Evolutionary conservation across 2,113 vertebrate species (phyloP).

Genomic region (Gobio gobio): DNA sequence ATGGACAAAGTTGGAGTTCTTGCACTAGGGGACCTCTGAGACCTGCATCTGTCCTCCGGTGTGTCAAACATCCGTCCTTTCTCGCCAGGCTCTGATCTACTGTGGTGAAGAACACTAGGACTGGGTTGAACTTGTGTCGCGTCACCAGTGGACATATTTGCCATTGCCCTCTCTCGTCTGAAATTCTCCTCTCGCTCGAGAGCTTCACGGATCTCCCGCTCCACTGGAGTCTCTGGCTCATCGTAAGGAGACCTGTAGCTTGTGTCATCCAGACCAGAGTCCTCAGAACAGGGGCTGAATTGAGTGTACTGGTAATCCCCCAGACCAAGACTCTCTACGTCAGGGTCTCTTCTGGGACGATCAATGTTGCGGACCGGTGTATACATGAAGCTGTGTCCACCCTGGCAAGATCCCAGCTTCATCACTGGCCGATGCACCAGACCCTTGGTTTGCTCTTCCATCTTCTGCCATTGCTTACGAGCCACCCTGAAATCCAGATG

Average conservation of each 20-base stretch:
- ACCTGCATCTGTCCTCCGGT: slow-evolving; percentile 60
- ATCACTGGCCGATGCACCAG: slow-evolving; percentile 62
- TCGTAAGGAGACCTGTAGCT: slow-evolving; percentile 76
- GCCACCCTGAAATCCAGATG: slow-evolving; percentile 79
- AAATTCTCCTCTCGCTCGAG: slow-evolving; percentile 77
- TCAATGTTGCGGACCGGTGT: slow-evolving; percentile 76
- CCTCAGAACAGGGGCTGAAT: slow-evolving; percentile 79
- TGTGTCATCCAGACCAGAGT: slow-evolving; percentile 77
- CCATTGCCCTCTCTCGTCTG: slow-evolving; percentile 69
- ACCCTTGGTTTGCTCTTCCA: slow-evolving; percentile 77
- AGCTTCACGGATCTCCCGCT: slow-evolving; percentile 77
- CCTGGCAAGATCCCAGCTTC: slow-evolving; percentile 64
- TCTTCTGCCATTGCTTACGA: slow-evolving; percentile 78
- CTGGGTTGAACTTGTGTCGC: slow-evolving; percentile 61
- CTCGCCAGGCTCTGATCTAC: slow-evolving; percentile 53
- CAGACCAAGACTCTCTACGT: slow-evolving; percentile 71
- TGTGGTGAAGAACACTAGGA: slow-evolving; percentile 39
- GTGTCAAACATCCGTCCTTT: slow-evolving; percentile 60
- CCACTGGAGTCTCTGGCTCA: slow-evolving; percentile 75
- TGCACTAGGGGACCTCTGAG: slow-evolving; percentile 71
- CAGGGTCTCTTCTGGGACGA: slow-evolving; percentile 64
- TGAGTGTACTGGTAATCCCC: slow-evolving; percentile 72
- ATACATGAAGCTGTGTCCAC: slow-evolving; percentile 77
- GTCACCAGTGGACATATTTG: slow-evolving; percentile 68
- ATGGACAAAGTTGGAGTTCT: slow-evolving; percentile 75